Evolutionary conservation across 2,888 invertebrate species (phyloP).

Genomic region (Ernsta delagoae): DNA sequence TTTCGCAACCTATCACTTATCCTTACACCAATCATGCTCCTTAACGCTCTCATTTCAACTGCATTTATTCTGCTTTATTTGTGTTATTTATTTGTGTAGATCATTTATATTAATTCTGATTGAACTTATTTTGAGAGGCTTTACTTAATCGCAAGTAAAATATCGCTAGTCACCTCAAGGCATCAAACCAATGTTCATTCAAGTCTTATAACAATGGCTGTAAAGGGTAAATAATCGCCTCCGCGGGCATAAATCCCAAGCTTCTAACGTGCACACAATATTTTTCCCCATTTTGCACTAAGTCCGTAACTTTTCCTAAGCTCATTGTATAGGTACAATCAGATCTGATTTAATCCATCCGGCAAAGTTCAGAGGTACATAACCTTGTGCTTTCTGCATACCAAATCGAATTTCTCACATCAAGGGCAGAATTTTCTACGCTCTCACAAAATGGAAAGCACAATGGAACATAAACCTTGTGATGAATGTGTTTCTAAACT

Average conservation of each 20-base stretch:
- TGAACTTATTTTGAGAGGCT: too few species aligned
- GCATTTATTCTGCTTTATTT: too few species aligned
- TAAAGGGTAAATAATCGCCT: conserved; percentile 52
- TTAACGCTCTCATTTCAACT: too few species aligned
- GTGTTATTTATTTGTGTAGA: too few species aligned
- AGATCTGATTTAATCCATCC: conserved; percentile 49
- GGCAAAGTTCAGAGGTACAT: conserved; percentile 56
- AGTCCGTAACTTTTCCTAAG: conserved; percentile 28
- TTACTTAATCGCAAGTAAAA: too few species aligned
- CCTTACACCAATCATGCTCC: too few species aligned
- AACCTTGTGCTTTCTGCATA: conserved; percentile 42
- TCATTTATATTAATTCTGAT: too few species aligned
- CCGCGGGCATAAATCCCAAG: conserved; percentile 41
- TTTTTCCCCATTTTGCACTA: conserved; percentile 50
- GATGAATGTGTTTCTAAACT: not conserved
- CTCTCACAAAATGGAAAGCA: conserved; percentile 4
- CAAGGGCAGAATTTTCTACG: conserved; percentile 8
- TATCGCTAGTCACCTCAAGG: too few species aligned
- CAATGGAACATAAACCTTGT: conserved; percentile 4
- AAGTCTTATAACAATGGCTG: conserved; percentile 18
- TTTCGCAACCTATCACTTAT: too few species aligned
- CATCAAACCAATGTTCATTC: not conserved
- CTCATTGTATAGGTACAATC: conserved; percentile 17
- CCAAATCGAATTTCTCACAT: conserved; percentile 25
- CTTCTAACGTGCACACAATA: conserved; percentile 49